Evolutionary conservation across 1,140 invertebrate genomes (phyloP), one percentile per base, ranked within the genome.

Genomic region (Portunus trituberculatus): DNA sequence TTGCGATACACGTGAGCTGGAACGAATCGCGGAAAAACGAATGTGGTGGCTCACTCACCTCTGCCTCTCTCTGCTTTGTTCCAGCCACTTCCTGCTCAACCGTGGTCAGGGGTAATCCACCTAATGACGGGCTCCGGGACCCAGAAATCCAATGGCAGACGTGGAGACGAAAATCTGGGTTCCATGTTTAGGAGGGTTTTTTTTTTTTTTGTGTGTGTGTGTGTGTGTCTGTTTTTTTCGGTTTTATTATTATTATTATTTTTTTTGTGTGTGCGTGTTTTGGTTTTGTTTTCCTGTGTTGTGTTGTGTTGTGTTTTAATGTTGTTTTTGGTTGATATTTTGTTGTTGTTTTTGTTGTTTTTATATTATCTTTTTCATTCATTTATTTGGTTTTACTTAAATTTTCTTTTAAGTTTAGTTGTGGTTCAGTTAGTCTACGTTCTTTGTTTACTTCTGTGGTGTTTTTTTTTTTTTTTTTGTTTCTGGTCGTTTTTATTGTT

Each of bases 1-100:
- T 91, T 91, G 52, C 52, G 45, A 46, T 52, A 91, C 89, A 91
- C 89, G 39, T 52, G 32, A 29, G 32, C 32, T 28, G 89, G 89
- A 91, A 91, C 89, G 89, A 91, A 91, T 91, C 45, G 89, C 45
- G 89, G 89, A 91, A 91, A 91, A 91, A 52, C 89, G 31, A 91
- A 91, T 52, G 89, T 52, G 89, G 28, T 91, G 89, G 10, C 46
- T 91, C 45, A 48, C n/a, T 91, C 28, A 59, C 89, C 39, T 46
- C 45, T 28, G 10, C 89, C 52, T 52, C 87, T 14, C 89, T 76
- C 67, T 76, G 67, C 67, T 76, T 76, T 76, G 67, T 76, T 76
- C 67, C 67, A 76, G 67, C 67, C 67, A 76, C 67, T 76, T 76
- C 67, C 67, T 76, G 67, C 67, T 76, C n/a, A n/a, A 20, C 67